These are phyloP conservation scores for Psittacara wagleri DNA, from an alignment of 2,113 vertebrate species.

Conservation along the genomic window DNA sequence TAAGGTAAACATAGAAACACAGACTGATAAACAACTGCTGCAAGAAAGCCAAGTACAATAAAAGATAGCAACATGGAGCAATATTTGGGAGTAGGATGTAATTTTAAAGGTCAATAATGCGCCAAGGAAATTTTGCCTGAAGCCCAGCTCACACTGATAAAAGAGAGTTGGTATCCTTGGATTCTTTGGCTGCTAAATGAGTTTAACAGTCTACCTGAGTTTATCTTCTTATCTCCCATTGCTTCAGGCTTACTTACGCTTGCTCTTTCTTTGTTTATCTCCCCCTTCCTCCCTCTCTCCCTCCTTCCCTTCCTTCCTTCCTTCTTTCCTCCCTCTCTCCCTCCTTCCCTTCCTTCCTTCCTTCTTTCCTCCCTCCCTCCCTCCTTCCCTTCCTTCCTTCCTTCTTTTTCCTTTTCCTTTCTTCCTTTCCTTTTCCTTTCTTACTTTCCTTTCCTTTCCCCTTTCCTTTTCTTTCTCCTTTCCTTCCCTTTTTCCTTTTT, in stretches of 20 bases:
- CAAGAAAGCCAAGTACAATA: slow-evolving; percentile 53
- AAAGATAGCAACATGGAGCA: slow-evolving; percentile 40
- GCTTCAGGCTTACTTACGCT: background rate
- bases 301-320: rapidly evolving
- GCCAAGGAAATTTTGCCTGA: slow-evolving; percentile 13
- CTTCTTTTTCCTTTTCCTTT: no score
- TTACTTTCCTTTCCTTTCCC: no score
- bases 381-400: no score
- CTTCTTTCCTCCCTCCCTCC: no score
- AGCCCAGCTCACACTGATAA: slow-evolving; percentile 1
- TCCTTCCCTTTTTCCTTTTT: background rate
- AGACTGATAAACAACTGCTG: slow-evolving; percentile 53
- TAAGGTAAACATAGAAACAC: slow-evolving; percentile 55
- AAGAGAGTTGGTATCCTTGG: background rate
- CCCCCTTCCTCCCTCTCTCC: rapidly evolving
- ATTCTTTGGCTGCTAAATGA: slow-evolving; percentile 3
- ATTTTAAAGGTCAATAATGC: slow-evolving; percentile 67
- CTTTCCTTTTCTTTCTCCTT: background rate
- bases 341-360: no score
- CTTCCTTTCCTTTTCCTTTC: background rate
- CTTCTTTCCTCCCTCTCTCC: rapidly evolving
- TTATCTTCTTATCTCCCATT: background rate
- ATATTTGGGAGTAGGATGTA: slow-evolving; percentile 39
- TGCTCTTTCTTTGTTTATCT: background rate
- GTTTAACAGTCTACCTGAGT: background rate